A percentile compares a stretch with the other conserved stretches of the same genome.
Conservation (phyloP, 2,888 invertebrate genomes). For the Platycheirus rosarum region DNA sequence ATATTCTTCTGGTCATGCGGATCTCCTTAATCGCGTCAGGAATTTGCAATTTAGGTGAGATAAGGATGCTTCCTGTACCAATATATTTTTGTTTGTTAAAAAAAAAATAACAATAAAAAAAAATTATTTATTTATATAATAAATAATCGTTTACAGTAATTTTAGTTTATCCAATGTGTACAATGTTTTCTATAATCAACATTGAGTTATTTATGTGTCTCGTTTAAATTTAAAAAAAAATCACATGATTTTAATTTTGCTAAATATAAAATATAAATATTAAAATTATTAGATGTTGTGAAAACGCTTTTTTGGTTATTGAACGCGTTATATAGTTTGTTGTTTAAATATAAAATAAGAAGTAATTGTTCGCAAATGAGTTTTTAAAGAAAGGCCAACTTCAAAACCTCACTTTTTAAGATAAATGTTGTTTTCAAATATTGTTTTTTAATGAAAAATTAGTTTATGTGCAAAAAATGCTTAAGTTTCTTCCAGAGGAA, state of each 20-base stretch:
- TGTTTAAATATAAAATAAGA: conserved; percentile 11
- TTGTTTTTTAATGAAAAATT: no score
- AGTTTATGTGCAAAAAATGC: no score
- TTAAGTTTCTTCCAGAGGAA: no score
- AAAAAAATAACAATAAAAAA: conserved; percentile 8
- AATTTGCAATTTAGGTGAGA: conserved; percentile 92
- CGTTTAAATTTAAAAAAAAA: conserved; percentile 26
- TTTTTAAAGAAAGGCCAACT: no score
- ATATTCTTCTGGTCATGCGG: conserved; percentile 94
- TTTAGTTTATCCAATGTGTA: conserved; percentile 56
- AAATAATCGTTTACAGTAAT: conserved; percentile 12
- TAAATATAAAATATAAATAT: conserved; percentile 26
- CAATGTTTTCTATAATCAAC: conserved; percentile 43
- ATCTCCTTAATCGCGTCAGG: conserved; percentile 93
- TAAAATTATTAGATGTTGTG: conserved; percentile 44
- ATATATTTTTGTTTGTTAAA: conserved; percentile 14
- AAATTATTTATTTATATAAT: no score
- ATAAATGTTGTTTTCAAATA: no score
- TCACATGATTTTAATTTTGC: conserved; percentile 61
- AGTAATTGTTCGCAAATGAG: no score
- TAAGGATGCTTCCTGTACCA: conserved; percentile 68
- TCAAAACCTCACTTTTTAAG: no score
- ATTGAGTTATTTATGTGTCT: conserved; percentile 47
- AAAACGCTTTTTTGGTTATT: conserved; percentile 39
- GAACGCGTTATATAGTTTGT: conserved; percentile 27